Conservation (phyloP, 2,888 invertebrate species). For the Drosophila emarginata region DNA sequence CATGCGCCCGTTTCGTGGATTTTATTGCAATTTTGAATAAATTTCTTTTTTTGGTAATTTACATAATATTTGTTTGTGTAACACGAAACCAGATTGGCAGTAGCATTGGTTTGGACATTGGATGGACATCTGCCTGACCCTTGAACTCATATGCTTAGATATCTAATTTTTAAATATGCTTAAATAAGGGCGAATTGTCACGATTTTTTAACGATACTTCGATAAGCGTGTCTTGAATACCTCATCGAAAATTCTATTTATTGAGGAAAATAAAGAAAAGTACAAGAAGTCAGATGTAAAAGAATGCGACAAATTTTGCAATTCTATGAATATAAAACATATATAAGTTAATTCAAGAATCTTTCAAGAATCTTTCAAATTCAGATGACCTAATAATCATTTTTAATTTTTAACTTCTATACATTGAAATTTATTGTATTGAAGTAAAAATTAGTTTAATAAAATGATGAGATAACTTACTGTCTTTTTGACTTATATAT, state of each 20-base stretch:
- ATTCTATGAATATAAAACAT: too few relatives aligned
- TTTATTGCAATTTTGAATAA: slow-evolving; percentile 48
- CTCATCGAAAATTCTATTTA: not conserved
- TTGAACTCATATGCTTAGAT: not conserved
- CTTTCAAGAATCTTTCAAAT: too few relatives aligned
- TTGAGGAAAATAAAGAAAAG: too few relatives aligned
- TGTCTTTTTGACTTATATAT: too few relatives aligned
- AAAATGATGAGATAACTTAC: too few relatives aligned
- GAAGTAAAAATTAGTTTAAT: too few relatives aligned
- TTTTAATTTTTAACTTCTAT: too few relatives aligned
- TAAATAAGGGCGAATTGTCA: not conserved
- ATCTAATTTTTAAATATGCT: not conserved
- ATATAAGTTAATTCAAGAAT: too few relatives aligned
- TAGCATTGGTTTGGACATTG: slow-evolving; percentile 1
- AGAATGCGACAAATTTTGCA: too few relatives aligned
- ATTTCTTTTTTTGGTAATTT: slow-evolving; percentile 44
- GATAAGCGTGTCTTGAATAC: not conserved
- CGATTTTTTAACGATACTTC: not conserved
- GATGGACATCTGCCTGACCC: slow-evolving; percentile 28
- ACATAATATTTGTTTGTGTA: slow-evolving; percentile 50
- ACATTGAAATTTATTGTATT: too few relatives aligned
- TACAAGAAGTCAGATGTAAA: too few relatives aligned
- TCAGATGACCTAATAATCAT: too few relatives aligned
- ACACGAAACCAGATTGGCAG: slow-evolving; percentile 39
- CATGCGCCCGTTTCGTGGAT: slow-evolving; percentile 28